These are phyloP conservation scores for Schrankia costaestrigalis DNA, from an alignment of 2,888 invertebrate species.

Conservation along the genomic window DNA sequence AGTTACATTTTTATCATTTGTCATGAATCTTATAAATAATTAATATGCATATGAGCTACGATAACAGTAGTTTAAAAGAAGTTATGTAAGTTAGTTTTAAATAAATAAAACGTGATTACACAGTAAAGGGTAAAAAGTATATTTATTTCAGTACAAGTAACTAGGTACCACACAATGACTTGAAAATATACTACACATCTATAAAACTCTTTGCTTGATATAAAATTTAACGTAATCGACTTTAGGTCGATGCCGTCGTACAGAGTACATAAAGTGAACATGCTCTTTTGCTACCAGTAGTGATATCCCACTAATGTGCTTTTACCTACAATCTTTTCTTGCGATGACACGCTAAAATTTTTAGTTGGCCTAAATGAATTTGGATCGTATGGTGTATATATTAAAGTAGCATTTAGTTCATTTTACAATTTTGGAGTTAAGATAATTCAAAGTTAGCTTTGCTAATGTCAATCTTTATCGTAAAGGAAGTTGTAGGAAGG, in stretches of 20 bases:
- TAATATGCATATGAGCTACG: too few relatives aligned
- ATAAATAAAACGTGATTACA: too few relatives aligned
- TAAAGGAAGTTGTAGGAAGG: slow-evolving; percentile 72
- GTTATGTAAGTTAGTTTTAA: too few relatives aligned
- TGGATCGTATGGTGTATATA: slow-evolving; percentile 39
- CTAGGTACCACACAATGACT: too few relatives aligned
- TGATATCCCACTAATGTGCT: slow-evolving; percentile 78
- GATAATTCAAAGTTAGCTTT: slow-evolving; percentile 70
- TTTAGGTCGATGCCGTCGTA: slow-evolving; percentile 54
- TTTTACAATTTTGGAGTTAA: slow-evolving; percentile 47
- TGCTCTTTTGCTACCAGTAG: slow-evolving; percentile 68
- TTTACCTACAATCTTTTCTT: slow-evolving; percentile 77
- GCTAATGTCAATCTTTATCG: slow-evolving; percentile 78
- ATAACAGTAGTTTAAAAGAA: too few relatives aligned
- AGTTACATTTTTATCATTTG: too few relatives aligned
- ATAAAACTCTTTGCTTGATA: slow-evolving; percentile 66
- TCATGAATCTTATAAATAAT: too few relatives aligned
- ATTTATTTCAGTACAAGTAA: too few relatives aligned
- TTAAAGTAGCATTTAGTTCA: slow-evolving; percentile 52
- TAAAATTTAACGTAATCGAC: slow-evolving; percentile 70
- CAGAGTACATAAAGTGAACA: slow-evolving; percentile 64
- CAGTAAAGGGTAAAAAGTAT: too few relatives aligned
- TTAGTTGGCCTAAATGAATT: slow-evolving; percentile 31
- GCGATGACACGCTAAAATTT: slow-evolving; percentile 73
- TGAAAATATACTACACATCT: slow-evolving; percentile 44